Evolutionary conservation across 2,888 invertebrate species (phyloP).

Genomic region (Hylaea fasciaria): DNA sequence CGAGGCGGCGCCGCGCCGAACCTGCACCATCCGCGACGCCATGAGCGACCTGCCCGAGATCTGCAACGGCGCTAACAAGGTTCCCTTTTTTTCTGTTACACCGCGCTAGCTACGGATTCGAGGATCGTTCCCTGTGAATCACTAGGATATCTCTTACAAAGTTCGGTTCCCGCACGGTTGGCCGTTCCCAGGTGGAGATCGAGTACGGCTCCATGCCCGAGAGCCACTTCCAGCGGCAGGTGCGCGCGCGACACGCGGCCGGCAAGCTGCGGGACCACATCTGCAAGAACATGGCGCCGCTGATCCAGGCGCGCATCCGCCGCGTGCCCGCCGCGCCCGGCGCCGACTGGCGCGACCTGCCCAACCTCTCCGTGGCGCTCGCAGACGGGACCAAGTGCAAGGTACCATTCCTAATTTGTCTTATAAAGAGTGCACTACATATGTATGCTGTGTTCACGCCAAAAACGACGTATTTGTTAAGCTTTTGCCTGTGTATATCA

Average conservation of each 20-base stretch:
- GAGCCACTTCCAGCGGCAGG: conserved; percentile 90
- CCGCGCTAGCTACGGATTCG: background rate
- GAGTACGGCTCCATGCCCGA: conserved; percentile 88
- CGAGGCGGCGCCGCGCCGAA: conserved; percentile 90
- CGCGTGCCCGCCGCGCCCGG: conserved; percentile 90
- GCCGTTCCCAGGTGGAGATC: conserved; percentile 82
- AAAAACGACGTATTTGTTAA: too few relatives aligned
- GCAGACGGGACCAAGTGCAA: conserved; percentile 88
- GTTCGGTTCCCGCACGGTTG: background rate
- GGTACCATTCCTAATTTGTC: too few relatives aligned
- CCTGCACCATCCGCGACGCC: conserved; percentile 92
- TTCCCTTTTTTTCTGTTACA: background rate
- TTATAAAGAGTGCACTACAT: too few relatives aligned
- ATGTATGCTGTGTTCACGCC: too few relatives aligned
- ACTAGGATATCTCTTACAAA: background rate
- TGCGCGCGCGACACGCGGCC: conserved; percentile 85
- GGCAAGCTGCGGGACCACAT: conserved; percentile 89
- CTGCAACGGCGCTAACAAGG: conserved; percentile 86
- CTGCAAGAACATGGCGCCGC: conserved; percentile 92
- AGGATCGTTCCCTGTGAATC: too few relatives aligned
- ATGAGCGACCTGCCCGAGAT: conserved; percentile 93
- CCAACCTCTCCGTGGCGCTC: conserved; percentile 89
- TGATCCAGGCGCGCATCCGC: conserved; percentile 91
- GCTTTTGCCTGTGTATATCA: too few relatives aligned
- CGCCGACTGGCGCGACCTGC: conserved; percentile 94